Percentiles rank a stretch among this genome's conserved stretches.
These are phyloP conservation scores for Campoplex capitator DNA, from an alignment of 2,888 invertebrate genomes.

Conservation along the genomic window DNA sequence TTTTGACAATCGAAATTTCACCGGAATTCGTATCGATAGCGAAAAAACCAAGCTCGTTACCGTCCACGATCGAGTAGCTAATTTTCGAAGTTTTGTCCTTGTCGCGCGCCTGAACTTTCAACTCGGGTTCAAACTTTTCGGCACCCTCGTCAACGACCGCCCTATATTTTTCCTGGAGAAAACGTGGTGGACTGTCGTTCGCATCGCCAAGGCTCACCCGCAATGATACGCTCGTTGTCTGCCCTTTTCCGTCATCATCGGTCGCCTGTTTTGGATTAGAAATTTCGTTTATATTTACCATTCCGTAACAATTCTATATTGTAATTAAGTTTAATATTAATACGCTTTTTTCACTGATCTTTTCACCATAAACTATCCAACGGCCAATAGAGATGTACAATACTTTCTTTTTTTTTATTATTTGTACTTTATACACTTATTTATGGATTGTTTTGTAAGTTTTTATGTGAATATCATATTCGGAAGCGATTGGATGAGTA, in stretches of 20 bases:
- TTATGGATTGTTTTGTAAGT: neutral
- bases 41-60: slow-evolving; percentile 87
- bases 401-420: neutral
- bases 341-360: neutral
- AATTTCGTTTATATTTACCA: neutral
- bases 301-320: slow-evolving; percentile 35
- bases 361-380: neutral
- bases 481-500: neutral
- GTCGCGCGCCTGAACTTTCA: slow-evolving; percentile 90
- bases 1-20: slow-evolving; percentile 87
- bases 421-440: neutral
- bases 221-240: slow-evolving; percentile 91
- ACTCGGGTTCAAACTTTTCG: slow-evolving; percentile 92
- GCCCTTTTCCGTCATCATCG: slow-evolving; percentile 93
- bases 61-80: slow-evolving; percentile 90
- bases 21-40: slow-evolving; percentile 90
- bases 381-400: neutral
- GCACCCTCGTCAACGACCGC: slow-evolving; percentile 95
- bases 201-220: slow-evolving; percentile 92
- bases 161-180: slow-evolving; percentile 91
- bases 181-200: slow-evolving; percentile 95
- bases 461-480: no score
- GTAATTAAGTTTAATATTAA: neutral
- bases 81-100: slow-evolving; percentile 93
- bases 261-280: slow-evolving; percentile 88